Conservation (phyloP, 2,113 vertebrate genomes). For the Protobothrops flavoviridis region DNA sequence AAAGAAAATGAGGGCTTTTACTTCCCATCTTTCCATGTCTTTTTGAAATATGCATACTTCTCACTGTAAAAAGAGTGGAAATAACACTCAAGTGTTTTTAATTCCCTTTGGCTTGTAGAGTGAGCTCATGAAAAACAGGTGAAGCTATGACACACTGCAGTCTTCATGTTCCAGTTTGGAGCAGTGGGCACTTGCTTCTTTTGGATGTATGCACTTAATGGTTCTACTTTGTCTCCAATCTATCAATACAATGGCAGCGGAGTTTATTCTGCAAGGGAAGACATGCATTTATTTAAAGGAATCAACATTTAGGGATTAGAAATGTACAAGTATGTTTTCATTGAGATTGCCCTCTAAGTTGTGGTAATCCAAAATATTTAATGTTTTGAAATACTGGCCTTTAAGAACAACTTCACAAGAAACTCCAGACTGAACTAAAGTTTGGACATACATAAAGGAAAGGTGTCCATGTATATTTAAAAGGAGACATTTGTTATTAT, state of each 20-base stretch:
- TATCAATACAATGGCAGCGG: not conserved
- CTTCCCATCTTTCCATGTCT: not conserved
- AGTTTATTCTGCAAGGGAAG: not conserved
- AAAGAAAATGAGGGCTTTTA: not conserved
- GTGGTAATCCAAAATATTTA: not conserved
- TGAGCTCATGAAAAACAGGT: not conserved
- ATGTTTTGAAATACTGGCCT: not conserved
- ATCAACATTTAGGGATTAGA: not conserved
- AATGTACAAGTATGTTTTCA: not conserved
- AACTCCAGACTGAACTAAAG: not conserved
- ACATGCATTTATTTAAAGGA: not conserved
- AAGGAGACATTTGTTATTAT: not conserved
- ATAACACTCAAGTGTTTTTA: not conserved
- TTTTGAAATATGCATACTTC: not conserved
- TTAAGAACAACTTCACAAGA: not conserved
- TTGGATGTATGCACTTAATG: not conserved
- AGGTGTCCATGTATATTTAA: not conserved
- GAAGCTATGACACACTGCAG: not conserved
- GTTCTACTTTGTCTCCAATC: not conserved
- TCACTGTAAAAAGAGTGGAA: not conserved
- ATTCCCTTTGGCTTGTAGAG: not conserved
- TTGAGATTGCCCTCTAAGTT: not conserved
- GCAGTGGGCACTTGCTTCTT: not conserved
- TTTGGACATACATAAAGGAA: not conserved
- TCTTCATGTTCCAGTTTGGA: not conserved